These are phyloP conservation scores for Eutolmus rufibarbis DNA, from an alignment of 2,888 invertebrate genomes.

Conservation along the genomic window DNA sequence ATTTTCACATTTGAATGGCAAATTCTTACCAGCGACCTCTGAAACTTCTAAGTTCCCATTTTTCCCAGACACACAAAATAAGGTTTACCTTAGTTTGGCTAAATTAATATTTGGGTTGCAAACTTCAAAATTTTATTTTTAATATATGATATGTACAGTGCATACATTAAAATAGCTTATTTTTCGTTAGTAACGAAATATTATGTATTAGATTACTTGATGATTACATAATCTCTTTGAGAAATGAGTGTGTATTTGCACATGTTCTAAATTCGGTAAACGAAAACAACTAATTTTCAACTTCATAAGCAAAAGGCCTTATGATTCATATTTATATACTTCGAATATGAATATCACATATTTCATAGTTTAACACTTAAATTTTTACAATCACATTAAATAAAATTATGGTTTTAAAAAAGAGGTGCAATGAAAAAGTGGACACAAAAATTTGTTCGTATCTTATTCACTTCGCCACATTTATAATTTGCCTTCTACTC, in stretches of 20 bases:
- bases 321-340: conserved; percentile 12
- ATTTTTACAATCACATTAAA: not conserved
- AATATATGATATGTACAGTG: too few species aligned
- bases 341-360: not conserved
- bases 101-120: too few species aligned
- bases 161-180: too few species aligned
- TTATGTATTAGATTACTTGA: not conserved
- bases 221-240: not conserved
- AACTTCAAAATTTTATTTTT: too few species aligned
- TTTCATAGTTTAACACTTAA: not conserved
- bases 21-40: too few species aligned
- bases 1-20: too few species aligned
- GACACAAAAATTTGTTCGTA: not conserved
- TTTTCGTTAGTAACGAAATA: not conserved
- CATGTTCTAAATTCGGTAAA: not conserved
- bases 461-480: not conserved
- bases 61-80: too few species aligned
- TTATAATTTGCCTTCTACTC: not conserved
- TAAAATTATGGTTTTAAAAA: not conserved
- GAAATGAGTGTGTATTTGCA: not conserved
- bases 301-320: not conserved
- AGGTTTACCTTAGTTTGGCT: too few species aligned
- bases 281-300: not conserved
- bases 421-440: conserved; percentile 21
- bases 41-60: too few species aligned